These are phyloP conservation scores for Neoascia interrupta DNA, from an alignment of 2,888 invertebrate genomes.

Conservation along the genomic window DNA sequence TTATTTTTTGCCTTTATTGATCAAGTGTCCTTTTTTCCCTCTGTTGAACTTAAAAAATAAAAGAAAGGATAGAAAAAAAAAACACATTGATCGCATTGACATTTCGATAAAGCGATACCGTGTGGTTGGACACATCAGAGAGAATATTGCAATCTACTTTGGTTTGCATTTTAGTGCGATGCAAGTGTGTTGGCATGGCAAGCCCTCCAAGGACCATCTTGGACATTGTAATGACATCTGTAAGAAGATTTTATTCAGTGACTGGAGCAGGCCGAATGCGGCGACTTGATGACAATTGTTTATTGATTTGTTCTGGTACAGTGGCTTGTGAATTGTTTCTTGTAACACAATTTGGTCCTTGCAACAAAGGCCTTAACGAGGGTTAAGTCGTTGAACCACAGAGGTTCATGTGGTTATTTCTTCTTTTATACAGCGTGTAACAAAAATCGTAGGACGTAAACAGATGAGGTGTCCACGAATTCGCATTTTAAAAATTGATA, in stretches of 20 bases:
- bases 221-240: constrained; percentile 25
- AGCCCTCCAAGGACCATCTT: constrained; percentile 5
- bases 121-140: constrained; percentile 6
- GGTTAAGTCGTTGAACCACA: not conserved
- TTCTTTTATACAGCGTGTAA: no score
- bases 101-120: constrained; percentile 37
- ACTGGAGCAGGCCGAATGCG: not conserved
- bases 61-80: no score
- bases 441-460: no score
- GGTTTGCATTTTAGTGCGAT: constrained; percentile 42
- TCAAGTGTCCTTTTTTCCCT: constrained; percentile 8
- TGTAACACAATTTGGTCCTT: not conserved
- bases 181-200: not conserved
- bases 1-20: constrained; percentile 30
- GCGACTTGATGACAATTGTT: constrained; percentile 28
- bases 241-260: constrained; percentile 27
- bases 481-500: no score
- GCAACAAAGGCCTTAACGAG: no score
- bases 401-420: not conserved
- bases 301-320: constrained; percentile 11
- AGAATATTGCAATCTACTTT: constrained; percentile 24
- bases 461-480: no score
- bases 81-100: constrained; percentile 32
- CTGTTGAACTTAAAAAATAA: no score
- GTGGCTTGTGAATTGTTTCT: constrained; percentile 1